Evolutionary conservation across 2,113 vertebrate genomes (phyloP).

Genomic region (Plestiodon gilberti): DNA sequence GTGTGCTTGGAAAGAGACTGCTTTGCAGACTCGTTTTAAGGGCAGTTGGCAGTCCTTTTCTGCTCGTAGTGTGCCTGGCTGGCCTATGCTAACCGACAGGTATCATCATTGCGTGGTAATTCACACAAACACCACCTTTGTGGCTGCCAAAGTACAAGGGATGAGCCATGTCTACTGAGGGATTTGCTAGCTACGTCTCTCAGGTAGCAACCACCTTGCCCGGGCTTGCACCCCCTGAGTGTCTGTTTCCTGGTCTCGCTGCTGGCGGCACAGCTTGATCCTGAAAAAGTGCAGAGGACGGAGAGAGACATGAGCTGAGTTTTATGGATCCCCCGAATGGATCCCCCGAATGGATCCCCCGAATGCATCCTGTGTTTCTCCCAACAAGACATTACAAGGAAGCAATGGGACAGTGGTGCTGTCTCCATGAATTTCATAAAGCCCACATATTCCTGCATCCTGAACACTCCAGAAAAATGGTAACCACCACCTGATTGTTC

Average conservation of each 20-base stretch:
- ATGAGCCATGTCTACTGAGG: slow-evolving; percentile 10
- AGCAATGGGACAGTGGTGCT: too few species aligned
- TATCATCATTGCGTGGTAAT: slow-evolving; percentile 30
- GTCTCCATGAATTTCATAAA: neutral
- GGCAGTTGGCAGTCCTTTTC: slow-evolving; percentile 45
- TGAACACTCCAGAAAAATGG: neutral
- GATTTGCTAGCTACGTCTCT: slow-evolving; percentile 23
- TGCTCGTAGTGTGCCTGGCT: slow-evolving; percentile 27
- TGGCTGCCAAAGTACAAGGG: slow-evolving; percentile 16
- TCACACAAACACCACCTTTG: slow-evolving; percentile 35
- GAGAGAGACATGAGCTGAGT: neutral
- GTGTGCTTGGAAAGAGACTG: slow-evolving; percentile 55
- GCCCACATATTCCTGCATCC: neutral
- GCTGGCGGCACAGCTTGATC: slow-evolving; percentile 16
- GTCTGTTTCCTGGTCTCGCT: slow-evolving; percentile 7
- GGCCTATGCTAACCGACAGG: neutral
- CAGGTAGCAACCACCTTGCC: neutral
- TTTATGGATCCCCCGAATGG: neutral
- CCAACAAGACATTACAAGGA: neutral
- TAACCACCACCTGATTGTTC: neutral
- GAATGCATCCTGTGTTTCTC: neutral
- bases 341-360: too few species aligned
- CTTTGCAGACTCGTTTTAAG: too few species aligned
- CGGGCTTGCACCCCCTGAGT: neutral
- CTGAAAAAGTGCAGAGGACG: neutral